Percentiles rank a stretch among this genome's conserved stretches.
phyloP scores from a whole-genome alignment of 2,888 invertebrate genomes.

The Apotomis capreana region DNA sequence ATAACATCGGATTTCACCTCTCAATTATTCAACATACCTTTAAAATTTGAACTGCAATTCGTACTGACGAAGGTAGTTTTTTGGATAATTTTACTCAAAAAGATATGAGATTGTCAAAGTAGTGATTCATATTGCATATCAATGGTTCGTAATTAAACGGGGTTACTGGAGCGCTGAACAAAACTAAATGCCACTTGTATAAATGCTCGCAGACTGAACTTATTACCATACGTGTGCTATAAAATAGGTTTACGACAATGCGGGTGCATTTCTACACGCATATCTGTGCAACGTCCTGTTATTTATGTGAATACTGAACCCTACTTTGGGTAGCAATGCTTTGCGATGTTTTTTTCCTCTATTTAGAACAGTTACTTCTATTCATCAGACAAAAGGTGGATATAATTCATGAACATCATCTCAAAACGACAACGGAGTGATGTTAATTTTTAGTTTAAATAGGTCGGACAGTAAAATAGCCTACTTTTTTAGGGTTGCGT shows the following conservation, averaged over 20 bases:
- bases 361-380: too few species aligned
- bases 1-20: not conserved
- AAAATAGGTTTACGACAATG: conserved; percentile 6
- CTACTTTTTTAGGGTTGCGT: too few species aligned
- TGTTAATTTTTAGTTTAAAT: too few species aligned
- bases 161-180: conserved; percentile 36
- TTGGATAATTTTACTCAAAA: not conserved
- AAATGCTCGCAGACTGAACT: conserved; percentile 24
- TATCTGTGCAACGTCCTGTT: not conserved
- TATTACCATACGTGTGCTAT: conserved; percentile 27
- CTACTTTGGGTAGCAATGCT: too few species aligned
- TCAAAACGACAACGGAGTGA: too few species aligned
- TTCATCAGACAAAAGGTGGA: too few species aligned
- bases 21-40: not conserved
- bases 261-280: conserved; percentile 9
- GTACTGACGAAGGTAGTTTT: not conserved
- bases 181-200: conserved; percentile 39
- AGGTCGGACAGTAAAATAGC: too few species aligned
- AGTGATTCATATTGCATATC: conserved; percentile 17
- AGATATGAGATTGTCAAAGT: conserved; percentile 14
- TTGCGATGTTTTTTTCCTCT: too few species aligned
- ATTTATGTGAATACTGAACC: not conserved
- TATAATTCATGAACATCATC: too few species aligned
- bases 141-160: conserved; percentile 22
- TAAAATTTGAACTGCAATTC: conserved; percentile 1